Base-by-base conservation (phyloP, 2,888 invertebrate genomes). In the Cephalotes varians region DNA sequence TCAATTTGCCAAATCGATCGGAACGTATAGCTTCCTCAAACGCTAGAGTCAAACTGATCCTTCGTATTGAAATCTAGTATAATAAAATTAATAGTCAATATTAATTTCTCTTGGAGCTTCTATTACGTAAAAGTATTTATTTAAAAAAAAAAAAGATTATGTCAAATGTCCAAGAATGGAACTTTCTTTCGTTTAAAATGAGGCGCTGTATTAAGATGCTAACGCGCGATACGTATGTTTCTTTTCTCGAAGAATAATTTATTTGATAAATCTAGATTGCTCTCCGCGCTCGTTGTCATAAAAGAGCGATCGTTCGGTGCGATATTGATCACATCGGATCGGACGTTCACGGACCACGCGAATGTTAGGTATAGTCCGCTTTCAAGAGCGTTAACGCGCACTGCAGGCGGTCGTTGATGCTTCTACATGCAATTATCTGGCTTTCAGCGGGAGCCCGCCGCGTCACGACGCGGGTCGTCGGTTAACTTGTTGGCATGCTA, bases 401-500 rank as follows among this genome's bases (percentile, higher is more conserved):
- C 76, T 76, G 18, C 25, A 65, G 65, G 65, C 37, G 54, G 51
- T 54, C 56, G 34, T 82, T 65, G 77, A 28, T 82, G 67, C 64
- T 77, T 69, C 56, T 49, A 58, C 51, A 51, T 31, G 72, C 64
- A 77, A 64, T 82, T 76, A 82, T 80, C 60, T n/a, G 44, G 49
- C 37, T 84, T 74, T 44, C 54, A 40, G 34, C 34, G 25, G 49
- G 65, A 44, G 31, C 37, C 15, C 9, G 47, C 9, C 25, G 47
- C 47, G 58, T 80, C 79, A 47, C 71, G 72, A 80, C 40, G 62
- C 76, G 25, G 40, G 37, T 76, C 56, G 44, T 54, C 73, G 67
- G 49, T 77, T 49, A 69, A 82, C 62, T 73, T 47, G 67, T 62
- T 62, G 51, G 81, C 67, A 83, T 67, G 65, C 67, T 81, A 62